Base-by-base conservation (phyloP, 2,888 invertebrate species). In the Lumbricus terrestris region DNA sequence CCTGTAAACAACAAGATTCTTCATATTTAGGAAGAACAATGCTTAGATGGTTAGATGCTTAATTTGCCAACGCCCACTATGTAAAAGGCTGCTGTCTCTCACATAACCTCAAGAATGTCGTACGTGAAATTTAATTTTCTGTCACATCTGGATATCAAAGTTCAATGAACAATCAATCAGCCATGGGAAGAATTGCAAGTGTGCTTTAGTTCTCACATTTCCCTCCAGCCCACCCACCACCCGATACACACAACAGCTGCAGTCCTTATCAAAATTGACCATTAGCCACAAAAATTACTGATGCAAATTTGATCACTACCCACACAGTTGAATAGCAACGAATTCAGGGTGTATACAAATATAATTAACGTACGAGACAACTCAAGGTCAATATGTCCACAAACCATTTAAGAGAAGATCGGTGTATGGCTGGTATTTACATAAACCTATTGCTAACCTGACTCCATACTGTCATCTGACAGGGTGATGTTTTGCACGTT, bases 221-320 rank as follows among this genome's bases (percentile, higher is more conserved):
- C 29, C n/a, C 69, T 69, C n/a, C 4, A 16, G n/a, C 42, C 16
- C 47, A 29, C 29, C 69, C 69, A 1, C 29, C n/a, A 1, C 47
- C 20, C 47, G 23, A 23, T 8, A 47, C 11, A n/a, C n/a, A 69
- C 69, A 69, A 69, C 69, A n/a, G 69, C 69, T 69, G 69, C n/a
- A n/a, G 69, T 69, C n/a, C n/a, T 69, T n/a, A 69, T 69, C n/a
- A 69, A 69, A n/a, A n/a, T 69, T 69, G n/a, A 69, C 69, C 69
- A 69, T 69, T 69, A 69, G 69, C 69, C 69, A 69, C 11, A n/a
- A n/a, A 29, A 69, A n/a, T 69, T 1, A n/a, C 69, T 69, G 69
- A 69, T n/a, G 69, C n/a, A 69, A n/a, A n/a, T 69, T 69, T n/a
- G 69, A 69, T 69, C 8, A 69, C 29, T 11, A 69, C 69, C 69